Base-by-base conservation (phyloP, 2,797 vertebrate species). In the Scarus forsteni region DNA sequence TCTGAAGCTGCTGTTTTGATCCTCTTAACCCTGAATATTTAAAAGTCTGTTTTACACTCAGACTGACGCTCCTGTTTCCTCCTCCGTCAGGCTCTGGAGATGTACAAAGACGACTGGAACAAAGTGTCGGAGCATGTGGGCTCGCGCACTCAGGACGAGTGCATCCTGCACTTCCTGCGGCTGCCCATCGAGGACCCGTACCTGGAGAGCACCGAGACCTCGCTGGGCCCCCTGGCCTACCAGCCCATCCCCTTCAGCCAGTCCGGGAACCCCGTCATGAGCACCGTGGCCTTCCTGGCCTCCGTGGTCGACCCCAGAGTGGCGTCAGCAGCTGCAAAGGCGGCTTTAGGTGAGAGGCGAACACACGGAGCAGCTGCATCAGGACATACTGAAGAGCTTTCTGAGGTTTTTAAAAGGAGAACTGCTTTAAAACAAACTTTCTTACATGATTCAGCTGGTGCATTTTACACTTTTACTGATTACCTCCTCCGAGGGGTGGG, bases 21-120 rank as follows among this genome's bases (percentile, higher is more conserved):
- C n/a, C 27, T 61, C 19, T 16, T 3, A 38, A 51, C 6, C 15
- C 5, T 44, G 1, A 34, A 38, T 42, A 10, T 43, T n/a, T 3
- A 45, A 8, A 16, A 11, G 10, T 19, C 27, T 27, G 8, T 8
- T 8, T 4, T 13, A 0, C 42, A 43, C 7, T 35, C 7, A 7
- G 5, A 55, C 35, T 38, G 8, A 57, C 8, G n/a, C 43, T 15
- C 35, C 3, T 56, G 5, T 35, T 60, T 7, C 10, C 27, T 15
- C 14, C 27, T 71, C 50, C 36, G 49, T 0, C 76, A 99, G 98
- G 98, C 97, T 0, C 90, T 99, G 81, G 98, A 99, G 91, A 99
- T 99, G 97, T 99, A 94, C 90, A 99, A 99, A 85, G 98, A 99
- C 2, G 98, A 99, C 90, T 99, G 98, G 98, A 99, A 99, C 93